A percentile compares a stretch with the other conserved stretches of the same genome.
phyloP scores from a whole-genome alignment of 2,797 vertebrate genomes.

The Syndactyla subalaris region DNA sequence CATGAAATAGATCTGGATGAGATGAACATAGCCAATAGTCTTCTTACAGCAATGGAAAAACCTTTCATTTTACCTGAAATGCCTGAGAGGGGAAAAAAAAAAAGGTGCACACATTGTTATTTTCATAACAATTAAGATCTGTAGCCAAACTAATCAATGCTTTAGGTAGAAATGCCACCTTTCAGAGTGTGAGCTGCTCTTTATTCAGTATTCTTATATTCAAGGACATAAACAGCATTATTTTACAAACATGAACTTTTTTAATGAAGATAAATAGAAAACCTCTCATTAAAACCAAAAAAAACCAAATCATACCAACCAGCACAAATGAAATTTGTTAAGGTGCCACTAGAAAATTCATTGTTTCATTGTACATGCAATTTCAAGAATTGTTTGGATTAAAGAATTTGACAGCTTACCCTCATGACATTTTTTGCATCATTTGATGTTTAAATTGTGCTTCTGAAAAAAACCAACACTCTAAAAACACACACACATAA shows the following conservation, averaged over 20 bases:
- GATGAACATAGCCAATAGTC: neutral
- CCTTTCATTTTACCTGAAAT: neutral
- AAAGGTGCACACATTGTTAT: rapidly evolving
- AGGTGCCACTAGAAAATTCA: neutral
- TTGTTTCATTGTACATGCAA: neutral
- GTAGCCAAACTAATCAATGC: neutral
- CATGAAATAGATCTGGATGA: neutral
- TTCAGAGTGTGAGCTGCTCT: neutral
- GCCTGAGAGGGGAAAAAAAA: no score
- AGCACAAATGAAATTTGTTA: neutral
- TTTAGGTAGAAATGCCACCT: neutral
- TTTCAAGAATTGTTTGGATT: neutral
- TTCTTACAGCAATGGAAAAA: neutral
- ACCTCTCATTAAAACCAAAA: neutral
- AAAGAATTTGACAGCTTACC: neutral
- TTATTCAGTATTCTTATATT: neutral
- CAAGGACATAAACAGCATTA: neutral
- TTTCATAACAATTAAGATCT: neutral
- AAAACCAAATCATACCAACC: rapidly evolving
- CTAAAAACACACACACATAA: neutral
- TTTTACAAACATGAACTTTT: neutral
- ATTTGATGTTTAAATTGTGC: neutral
- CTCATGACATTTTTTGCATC: neutral
- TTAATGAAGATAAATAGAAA: neutral
- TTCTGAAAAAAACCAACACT: neutral